Percentiles rank a stretch among this genome's conserved stretches.
These are phyloP conservation scores for Cheilosia soror DNA, from an alignment of 2,888 invertebrate species.

Conservation along the genomic window DNA sequence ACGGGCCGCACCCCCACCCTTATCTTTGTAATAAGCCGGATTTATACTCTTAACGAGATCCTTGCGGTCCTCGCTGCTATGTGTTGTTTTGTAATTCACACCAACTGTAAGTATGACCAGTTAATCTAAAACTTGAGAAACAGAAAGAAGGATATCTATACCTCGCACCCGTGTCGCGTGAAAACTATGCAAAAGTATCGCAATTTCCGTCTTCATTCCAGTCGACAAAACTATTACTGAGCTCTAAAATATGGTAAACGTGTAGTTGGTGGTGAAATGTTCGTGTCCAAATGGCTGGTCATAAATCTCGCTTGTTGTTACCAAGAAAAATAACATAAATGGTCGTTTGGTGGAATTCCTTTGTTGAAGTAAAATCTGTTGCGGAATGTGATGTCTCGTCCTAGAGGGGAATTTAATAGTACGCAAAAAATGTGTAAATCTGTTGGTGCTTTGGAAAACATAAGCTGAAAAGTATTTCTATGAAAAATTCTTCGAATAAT, in stretches of 20 bases:
- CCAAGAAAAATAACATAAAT: conserved; percentile 21
- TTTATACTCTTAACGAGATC: conserved; percentile 14
- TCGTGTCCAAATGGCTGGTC: conserved; percentile 35
- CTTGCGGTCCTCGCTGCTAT: background rate
- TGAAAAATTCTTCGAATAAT: too few relatives aligned
- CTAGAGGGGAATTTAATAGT: background rate
- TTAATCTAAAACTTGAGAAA: conserved; percentile 20
- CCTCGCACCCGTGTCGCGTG: background rate
- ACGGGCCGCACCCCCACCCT: too few relatives aligned
- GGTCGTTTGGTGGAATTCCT: conserved; percentile 13
- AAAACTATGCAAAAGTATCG: conserved; percentile 25
- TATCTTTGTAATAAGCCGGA: background rate
- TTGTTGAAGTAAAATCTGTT: conserved; percentile 14
- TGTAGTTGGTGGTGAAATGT: background rate
- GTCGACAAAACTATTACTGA: conserved; percentile 8
- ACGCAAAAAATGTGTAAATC: background rate
- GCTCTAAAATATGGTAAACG: background rate
- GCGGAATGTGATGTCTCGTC: conserved; percentile 6
- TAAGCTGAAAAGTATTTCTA: too few relatives aligned
- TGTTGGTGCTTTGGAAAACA: background rate
- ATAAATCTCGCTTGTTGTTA: conserved; percentile 11
- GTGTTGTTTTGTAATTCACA: background rate
- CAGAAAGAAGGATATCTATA: conserved; percentile 8
- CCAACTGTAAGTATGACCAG: background rate
- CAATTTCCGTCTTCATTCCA: conserved; percentile 14